phyloP scores from a whole-genome alignment of 2,888 invertebrate species.

The Macrosiphum euphorbiae region DNA sequence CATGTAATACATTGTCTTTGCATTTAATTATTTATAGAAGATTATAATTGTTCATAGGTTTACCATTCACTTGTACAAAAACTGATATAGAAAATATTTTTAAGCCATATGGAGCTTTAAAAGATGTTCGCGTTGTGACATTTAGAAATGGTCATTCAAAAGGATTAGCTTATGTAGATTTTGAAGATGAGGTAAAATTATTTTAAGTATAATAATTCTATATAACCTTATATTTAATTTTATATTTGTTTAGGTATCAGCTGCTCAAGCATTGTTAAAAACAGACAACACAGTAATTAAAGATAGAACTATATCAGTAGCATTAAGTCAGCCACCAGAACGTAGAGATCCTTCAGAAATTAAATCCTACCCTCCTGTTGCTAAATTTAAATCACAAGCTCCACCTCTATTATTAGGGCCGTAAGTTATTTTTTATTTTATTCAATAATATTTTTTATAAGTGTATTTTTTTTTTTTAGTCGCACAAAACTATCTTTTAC shows the following conservation, averaged over 20 bases:
- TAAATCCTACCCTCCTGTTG: conserved; percentile 55
- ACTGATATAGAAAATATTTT: conserved; percentile 83
- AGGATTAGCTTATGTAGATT: conserved; percentile 95
- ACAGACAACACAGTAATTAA: conserved; percentile 80
- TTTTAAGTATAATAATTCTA: background rate
- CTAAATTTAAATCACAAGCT: conserved; percentile 40
- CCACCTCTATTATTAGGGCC: conserved; percentile 66
- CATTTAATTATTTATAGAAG: background rate
- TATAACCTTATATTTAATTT: background rate
- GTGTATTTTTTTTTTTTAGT: conserved; percentile 53
- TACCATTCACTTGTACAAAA: conserved; percentile 81
- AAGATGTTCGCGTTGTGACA: conserved; percentile 86
- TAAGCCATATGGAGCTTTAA: conserved; percentile 79
- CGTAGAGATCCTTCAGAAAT: conserved; percentile 70
- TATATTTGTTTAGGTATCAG: conserved; percentile 71
- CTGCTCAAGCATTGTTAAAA: conserved; percentile 80
- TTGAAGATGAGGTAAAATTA: conserved; percentile 75
- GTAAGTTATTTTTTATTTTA: conserved; percentile 63
- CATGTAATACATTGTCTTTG: background rate
- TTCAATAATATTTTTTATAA: conserved; percentile 64
- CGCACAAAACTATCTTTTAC: conserved; percentile 70
- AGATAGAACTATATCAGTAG: conserved; percentile 79
- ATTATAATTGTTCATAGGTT: conserved; percentile 69
- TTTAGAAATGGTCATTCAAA: conserved; percentile 90
- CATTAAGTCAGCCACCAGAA: conserved; percentile 79